Evolutionary conservation across 2,888 invertebrate genomes (phyloP), one percentile per base, ranked within the genome.

Genomic region (Callimorpha dominula): DNA sequence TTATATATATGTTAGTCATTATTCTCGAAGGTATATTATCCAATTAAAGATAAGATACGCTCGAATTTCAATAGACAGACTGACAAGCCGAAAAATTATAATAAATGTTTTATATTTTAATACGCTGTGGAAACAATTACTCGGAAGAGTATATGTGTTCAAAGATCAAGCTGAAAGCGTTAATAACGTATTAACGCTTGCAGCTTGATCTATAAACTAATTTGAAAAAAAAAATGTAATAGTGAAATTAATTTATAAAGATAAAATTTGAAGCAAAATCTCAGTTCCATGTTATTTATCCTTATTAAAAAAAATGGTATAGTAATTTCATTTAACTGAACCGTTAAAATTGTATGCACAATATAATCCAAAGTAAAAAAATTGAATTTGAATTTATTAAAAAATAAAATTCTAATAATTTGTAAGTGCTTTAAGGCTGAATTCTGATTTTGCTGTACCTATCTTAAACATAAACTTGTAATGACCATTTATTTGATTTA

Each of bases 41-140:
- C 93, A 94, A 95, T 95, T 94, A 94, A 82, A 89, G 91, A 95
- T 95, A 92, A 92, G 94, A 90, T 89, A 94, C 94, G 95, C 94
- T 92, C 94, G 93, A 91, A 88, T 94, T 94, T 92, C 93, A 93
- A 95, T 94, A 90, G 94, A 93, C 88, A 77, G 87, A 90, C 93
- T 93, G 94, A 94, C 94, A 94, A 90, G 91, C 91, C 91, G 92
- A 94, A 93, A 90, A 93, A 93, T 93, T 92, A 92, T 93, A 92
- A 93, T 93, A 93, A 94, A 93, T 94, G 92, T 92, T 92, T 90
- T 86, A 92, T 90, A 91, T 92, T 93, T 91, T 88, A 91, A 81
- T 90, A 88, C 84, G 83, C 85, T 88, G 83, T 90, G 90, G 92
- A 92, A 94, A 94, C 93, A 94, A 94, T 94, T 91, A 93, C 89